Evolutionary conservation across 2,797 vertebrate genomes (phyloP), one percentile per base, ranked within the genome.

Genomic region (Pygocentrus nattereri): DNA sequence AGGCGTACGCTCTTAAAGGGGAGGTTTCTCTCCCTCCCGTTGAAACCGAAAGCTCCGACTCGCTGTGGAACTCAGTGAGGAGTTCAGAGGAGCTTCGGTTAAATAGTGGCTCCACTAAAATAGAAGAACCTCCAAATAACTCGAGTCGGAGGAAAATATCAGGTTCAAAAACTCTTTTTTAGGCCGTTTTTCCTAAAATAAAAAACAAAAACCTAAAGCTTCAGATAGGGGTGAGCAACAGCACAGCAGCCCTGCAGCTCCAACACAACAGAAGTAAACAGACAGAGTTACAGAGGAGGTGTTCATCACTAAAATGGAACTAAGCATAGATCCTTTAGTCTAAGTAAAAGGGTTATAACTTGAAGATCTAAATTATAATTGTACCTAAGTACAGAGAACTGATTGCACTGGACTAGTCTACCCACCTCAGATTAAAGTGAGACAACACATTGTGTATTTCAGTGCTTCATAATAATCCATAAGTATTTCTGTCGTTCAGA

Each of bases 1-100:
- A 84, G 85, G 82, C 44, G 75, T 67, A 2, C 30, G 8, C 72
- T 59, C 62, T 84, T 83, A 85, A 86, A 86, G 85, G 85, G 82
- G 73, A 86, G 27, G 80, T 59, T 59, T 3, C 44, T 47, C 27
- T 58, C 2, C 38, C 44, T 56, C 3, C 38, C 41, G 19, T 27
- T 21, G 62, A 34, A 15, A 38, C 31, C 27, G 27, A 16, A 27
- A 4, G 34, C 5, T 11, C n/a, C 38, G 19, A n/a, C 18, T 67
- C 4, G n/a, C 1, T 54, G 50, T 5, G 4, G 18, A n/a, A n/a
- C n/a, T n/a, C n/a, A n/a, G n/a, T n/a, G n/a, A n/a, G n/a, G n/a
- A n/a, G n/a, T n/a, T n/a, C n/a, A n/a, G n/a, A n/a, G n/a, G n/a
- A n/a, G n/a, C n/a, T n/a, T n/a, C n/a, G n/a, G n/a, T n/a, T n/a